Evolutionary conservation across 2,113 vertebrate species (phyloP), one percentile per base, ranked within the genome.

Genomic region (Chaenocephalus aceratus): DNA sequence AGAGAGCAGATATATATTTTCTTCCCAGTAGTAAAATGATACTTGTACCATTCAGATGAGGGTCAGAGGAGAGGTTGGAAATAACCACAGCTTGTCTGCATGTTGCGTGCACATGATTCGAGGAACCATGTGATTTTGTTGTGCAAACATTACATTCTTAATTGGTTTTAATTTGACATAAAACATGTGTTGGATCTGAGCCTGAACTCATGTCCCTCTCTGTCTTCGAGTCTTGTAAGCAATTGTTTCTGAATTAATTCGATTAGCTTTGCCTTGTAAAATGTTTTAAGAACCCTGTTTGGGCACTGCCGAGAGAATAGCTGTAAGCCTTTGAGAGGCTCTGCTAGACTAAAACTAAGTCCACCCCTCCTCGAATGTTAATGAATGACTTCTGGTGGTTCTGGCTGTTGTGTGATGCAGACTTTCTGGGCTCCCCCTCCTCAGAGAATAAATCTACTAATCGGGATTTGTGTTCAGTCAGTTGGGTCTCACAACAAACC

Each of bases 311-410:
- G 61, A 79, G 87, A 87, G 85, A 91, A 89, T 86, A 76, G 85
- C 79, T 83, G 49, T 89, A 92, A 92, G 89, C 90, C 82, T 91
- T 54, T 85, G 77, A 86, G 74, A 91, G 74, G 86, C 86, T 91
- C 83, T 80, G 84, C 65, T 82, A 18, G 81, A 90, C 84, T 87
- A 89, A 87, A 91, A 89, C 84, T 87, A 92, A 93, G 91, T 71
- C 91, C 90, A 81, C 82, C 61, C 75, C 85, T 79, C 64, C 77
- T 54, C 57, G 86, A 79, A 72, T 82, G 86, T 70, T 90, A 91
- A 91, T 78, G 81, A 93, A 82, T 86, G 85, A 90, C 76, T 89
- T 85, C 53, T 70, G 79, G 56, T 80, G 79, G 75, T 83, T 78
- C 58, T 65, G 64, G 54, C 58, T 89, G 70, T 91, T 92, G 85